These are phyloP conservation scores for Drosophila cardini DNA, from an alignment of 1,140 invertebrate genomes.

Conservation along the genomic window DNA sequence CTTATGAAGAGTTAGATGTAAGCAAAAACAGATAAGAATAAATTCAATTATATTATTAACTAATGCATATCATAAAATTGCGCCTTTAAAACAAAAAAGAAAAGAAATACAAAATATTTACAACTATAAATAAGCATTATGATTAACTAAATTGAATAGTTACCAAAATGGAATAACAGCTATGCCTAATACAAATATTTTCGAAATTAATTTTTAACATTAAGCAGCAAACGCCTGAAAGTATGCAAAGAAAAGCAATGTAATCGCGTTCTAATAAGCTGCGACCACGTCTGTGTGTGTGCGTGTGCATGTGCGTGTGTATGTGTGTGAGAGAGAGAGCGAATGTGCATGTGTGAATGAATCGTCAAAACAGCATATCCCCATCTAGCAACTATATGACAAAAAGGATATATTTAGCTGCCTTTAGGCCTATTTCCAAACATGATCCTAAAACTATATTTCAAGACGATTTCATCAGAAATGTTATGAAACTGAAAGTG, in stretches of 20 bases:
- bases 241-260: conserved; percentile 64
- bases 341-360: conserved; percentile 39
- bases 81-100: conserved; percentile 74
- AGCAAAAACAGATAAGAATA: conserved; percentile 33
- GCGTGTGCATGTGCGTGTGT: conserved; percentile 26
- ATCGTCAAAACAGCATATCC: conserved; percentile 33
- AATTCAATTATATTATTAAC: conserved; percentile 75
- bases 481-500: conserved; percentile 14
- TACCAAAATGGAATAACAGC: conserved; percentile 56
- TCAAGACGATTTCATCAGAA: conserved; percentile 50
- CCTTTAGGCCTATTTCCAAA: conserved; percentile 53
- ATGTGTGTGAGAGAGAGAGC: conserved; percentile 18
- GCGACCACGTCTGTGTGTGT: conserved; percentile 33
- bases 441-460: conserved; percentile 63
- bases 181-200: conserved; percentile 74
- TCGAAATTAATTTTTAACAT: conserved; percentile 76
- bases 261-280: conserved; percentile 25
- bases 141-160: conserved; percentile 52
- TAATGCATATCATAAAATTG: conserved; percentile 84
- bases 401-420: conserved; percentile 26
- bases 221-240: conserved; percentile 39
- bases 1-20: conserved; percentile 54
- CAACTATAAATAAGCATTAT: conserved; percentile 71
- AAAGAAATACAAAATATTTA: conserved; percentile 72
- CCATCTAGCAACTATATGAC: conserved; percentile 25